Evolutionary conservation across 2,888 invertebrate genomes (phyloP).

Genomic region (Eucriotettix oculatus): DNA sequence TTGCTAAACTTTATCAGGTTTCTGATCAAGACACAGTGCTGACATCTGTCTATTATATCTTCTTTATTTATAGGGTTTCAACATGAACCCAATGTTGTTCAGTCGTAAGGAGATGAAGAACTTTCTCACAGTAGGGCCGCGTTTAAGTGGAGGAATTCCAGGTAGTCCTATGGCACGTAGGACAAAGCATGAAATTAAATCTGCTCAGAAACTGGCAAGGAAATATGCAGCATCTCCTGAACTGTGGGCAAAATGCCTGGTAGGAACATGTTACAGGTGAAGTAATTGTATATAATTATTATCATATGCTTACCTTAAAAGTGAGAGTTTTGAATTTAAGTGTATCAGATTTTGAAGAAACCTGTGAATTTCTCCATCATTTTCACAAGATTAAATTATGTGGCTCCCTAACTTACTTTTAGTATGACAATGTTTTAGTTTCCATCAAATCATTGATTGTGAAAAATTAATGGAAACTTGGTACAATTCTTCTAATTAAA

Average conservation of each 20-base stretch:
- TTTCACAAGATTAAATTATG: no score
- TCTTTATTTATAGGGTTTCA: slow-evolving; percentile 16
- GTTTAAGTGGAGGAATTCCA: slow-evolving; percentile 39
- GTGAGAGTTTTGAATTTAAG: not conserved
- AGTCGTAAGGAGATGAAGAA: slow-evolving; percentile 19
- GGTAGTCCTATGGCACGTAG: slow-evolving; percentile 84
- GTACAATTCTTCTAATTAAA: not conserved
- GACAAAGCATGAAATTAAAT: slow-evolving; percentile 89
- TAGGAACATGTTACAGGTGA: slow-evolving; percentile 66
- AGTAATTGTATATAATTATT: not conserved
- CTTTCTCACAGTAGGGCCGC: slow-evolving; percentile 15
- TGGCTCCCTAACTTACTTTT: no score
- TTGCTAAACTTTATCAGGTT: not conserved
- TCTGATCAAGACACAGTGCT: not conserved
- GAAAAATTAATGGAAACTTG: no score
- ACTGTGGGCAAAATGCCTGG: slow-evolving; percentile 81
- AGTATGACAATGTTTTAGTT: no score
- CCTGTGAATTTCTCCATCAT: no score
- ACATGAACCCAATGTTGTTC: slow-evolving; percentile 27
- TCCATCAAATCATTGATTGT: no score
- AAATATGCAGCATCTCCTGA: slow-evolving; percentile 51
- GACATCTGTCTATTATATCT: not conserved
- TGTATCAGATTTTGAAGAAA: not conserved
- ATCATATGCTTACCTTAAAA: not conserved
- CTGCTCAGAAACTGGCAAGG: slow-evolving; percentile 67